phyloP scores from a whole-genome alignment of 2,888 invertebrate species.

The Rhogogaster chlorosoma region DNA sequence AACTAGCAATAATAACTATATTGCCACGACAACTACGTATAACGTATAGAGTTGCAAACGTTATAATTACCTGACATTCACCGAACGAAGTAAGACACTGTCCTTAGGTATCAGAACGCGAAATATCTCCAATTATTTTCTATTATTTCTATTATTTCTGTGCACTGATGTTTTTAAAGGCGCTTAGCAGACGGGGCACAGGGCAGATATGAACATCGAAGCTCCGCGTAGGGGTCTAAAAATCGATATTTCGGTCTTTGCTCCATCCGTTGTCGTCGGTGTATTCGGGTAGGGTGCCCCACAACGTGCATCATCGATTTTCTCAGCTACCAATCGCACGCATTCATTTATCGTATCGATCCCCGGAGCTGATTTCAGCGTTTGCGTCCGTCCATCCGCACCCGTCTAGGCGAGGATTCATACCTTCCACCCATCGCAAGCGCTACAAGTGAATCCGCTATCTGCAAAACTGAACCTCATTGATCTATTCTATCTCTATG shows the following conservation, averaged over 20 bases:
- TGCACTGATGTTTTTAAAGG: conserved; percentile 73
- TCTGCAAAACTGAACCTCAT: conserved; percentile 47
- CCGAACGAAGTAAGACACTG: background rate
- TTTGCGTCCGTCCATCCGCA: conserved; percentile 72
- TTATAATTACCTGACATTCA: conserved; percentile 45
- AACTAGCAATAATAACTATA: background rate
- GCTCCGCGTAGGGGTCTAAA: conserved; percentile 83
- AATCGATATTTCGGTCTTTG: conserved; percentile 87
- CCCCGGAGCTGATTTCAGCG: conserved; percentile 77
- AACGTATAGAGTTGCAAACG: background rate
- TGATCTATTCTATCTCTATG: conserved; percentile 47
- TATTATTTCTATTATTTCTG: conserved; percentile 58
- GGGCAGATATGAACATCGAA: conserved; percentile 77
- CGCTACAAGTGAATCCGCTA: conserved; percentile 47
- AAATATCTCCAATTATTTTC: conserved; percentile 20
- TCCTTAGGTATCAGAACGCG: background rate
- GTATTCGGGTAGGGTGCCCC: conserved; percentile 69
- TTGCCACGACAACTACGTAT: background rate
- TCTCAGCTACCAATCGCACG: conserved; percentile 83
- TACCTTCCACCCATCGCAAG: conserved; percentile 41
- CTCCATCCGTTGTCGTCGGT: conserved; percentile 84
- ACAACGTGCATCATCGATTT: conserved; percentile 74
- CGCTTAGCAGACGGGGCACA: conserved; percentile 71
- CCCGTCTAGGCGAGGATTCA: conserved; percentile 51
- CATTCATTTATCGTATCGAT: conserved; percentile 90